Base-by-base conservation (phyloP, 2,888 invertebrate species). In the Caenorhabditis sp. region DNA sequence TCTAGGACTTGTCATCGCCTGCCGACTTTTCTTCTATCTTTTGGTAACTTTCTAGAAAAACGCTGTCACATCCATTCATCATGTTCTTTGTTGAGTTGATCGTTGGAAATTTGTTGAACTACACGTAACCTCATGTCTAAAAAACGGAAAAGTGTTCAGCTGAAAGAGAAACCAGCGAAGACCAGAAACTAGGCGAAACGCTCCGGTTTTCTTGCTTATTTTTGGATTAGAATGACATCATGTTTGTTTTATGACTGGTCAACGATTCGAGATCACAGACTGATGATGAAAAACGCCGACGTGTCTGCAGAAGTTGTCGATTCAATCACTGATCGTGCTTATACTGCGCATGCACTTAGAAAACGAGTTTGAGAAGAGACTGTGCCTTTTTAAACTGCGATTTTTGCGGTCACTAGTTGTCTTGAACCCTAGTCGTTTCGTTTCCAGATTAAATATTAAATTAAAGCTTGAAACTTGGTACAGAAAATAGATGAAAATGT, bases 221-320 rank as follows among this genome's bases (percentile, higher is more conserved):
- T 13, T 28, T 20, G 47, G 18, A 47, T n/a, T 6, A 40, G 22
- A 55, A 37, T 40, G 24, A 40, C 40, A 55, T 55, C 26, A 67
- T 53, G 53, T 62, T 62, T 47, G 65, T 74, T 67, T 65, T 74
- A 15, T 65, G 74, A 51, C 26, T 74, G 60, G 26, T 51, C 35
- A 65, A 60, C 58, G 65, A 65, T 50, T 51, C 35, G 51, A 37
- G 60, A 74, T 74, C 74, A 74, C 8, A 65, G 65, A 74, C 40
- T 74, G 72, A 18, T 20, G 37, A 44, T 35, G 58, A 58, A 50
- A 37, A 32, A 60, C 56, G 51, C 44, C 56, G 18, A 47, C 6
- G 47, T 47, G 18, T n/a, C 18, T 47, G 47, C 20, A 47, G 47
- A 47, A 18, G 5, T 20, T n/a, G 3, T n/a, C 47, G 20, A 6